Conservation (phyloP, 2,797 vertebrate species). For the Furcifer pardalis region DNA sequence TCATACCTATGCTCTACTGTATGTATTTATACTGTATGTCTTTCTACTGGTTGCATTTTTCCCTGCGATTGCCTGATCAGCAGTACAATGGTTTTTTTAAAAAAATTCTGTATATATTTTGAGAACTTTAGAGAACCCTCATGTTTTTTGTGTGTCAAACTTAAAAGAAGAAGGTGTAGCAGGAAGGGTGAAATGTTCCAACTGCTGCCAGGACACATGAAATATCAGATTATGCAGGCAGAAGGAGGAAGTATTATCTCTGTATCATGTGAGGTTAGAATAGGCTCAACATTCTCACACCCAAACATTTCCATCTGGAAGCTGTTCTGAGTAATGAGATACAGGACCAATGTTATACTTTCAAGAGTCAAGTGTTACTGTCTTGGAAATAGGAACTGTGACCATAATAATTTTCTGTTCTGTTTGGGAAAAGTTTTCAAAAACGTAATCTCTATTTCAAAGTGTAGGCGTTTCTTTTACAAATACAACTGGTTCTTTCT, state of each 20-base stretch:
- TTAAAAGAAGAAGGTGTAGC: conserved; percentile 45
- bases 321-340: conserved; percentile 67
- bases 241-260: conserved; percentile 60
- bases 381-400: conserved; percentile 50
- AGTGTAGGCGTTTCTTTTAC: conserved; percentile 2
- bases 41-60: not conserved
- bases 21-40: not conserved
- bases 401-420: conserved; percentile 35
- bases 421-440: conserved; percentile 24
- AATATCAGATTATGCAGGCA: conserved; percentile 47
- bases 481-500: conserved; percentile 11
- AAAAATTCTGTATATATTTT: not conserved
- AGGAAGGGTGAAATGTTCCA: not conserved
- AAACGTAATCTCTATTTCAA: conserved; percentile 48
- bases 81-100: not conserved
- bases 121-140: not conserved
- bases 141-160: conserved; percentile 20
- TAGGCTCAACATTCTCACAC: conserved; percentile 69
- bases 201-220: conserved; percentile 35
- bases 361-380: conserved; percentile 44
- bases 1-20: not conserved
- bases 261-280: conserved; percentile 51
- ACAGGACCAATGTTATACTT: conserved; percentile 62
- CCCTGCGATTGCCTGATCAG: not conserved
- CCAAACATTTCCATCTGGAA: conserved; percentile 74